A percentile compares a stretch with the other conserved stretches of the same genome.
Evolutionary conservation across 2,888 invertebrate species (phyloP).

Genomic region (Caenorhabditis sp.): DNA sequence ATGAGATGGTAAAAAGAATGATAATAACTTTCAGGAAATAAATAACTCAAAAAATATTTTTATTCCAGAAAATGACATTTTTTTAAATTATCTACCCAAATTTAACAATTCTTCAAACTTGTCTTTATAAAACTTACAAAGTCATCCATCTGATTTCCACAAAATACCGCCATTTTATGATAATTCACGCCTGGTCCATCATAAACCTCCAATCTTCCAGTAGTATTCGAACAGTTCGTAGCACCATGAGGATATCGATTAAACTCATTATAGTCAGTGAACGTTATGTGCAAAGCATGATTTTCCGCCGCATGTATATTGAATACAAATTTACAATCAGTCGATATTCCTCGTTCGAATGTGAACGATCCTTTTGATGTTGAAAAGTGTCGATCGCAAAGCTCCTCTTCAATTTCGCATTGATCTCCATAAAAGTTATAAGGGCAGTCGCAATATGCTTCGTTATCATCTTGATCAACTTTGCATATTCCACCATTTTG

Average conservation of each 20-base stretch:
- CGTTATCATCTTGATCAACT: neutral
- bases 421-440: constrained; percentile 53
- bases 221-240: constrained; percentile 29
- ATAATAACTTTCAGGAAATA: too few species aligned
- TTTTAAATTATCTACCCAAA: too few species aligned
- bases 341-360: neutral
- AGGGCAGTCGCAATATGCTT: constrained; percentile 49
- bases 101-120: too few species aligned
- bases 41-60: too few species aligned
- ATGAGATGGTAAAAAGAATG: too few species aligned
- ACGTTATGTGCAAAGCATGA: constrained; percentile 41
- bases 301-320: constrained; percentile 10
- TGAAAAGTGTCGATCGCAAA: neutral
- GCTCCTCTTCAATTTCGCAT: constrained; percentile 54
- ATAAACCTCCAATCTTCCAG: constrained; percentile 35
- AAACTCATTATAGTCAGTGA: constrained; percentile 42
- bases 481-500: constrained; percentile 17
- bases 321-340: constrained; percentile 26
- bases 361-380: neutral
- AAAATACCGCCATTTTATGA: constrained; percentile 40
- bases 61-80: too few species aligned
- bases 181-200: constrained; percentile 41
- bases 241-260: constrained; percentile 19
- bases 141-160: constrained; percentile 36
- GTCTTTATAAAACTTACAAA: constrained; percentile 12